These are phyloP conservation scores for Ferdinandea cuprea DNA, from an alignment of 2,888 invertebrate species.

Conservation along the genomic window DNA sequence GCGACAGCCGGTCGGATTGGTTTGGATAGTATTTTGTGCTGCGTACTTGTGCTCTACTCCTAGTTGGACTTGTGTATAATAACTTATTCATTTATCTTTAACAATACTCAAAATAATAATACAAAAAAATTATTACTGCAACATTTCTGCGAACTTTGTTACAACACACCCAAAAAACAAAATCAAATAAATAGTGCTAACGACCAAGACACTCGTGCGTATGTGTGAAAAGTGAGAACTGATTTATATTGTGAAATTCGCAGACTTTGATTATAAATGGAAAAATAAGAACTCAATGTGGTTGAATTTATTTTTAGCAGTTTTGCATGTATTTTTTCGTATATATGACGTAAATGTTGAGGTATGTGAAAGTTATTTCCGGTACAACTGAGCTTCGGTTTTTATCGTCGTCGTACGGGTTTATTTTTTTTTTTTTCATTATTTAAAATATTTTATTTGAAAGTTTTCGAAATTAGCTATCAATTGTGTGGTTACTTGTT, in stretches of 20 bases:
- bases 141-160: constrained; percentile 15
- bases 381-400: constrained; percentile 61
- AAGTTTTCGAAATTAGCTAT: constrained; percentile 30
- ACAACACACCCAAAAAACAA: constrained; percentile 3
- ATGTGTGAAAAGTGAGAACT: constrained; percentile 69
- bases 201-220: constrained; percentile 58
- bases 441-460: constrained; percentile 27
- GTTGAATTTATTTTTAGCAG: constrained; percentile 71
- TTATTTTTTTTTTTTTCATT: constrained; percentile 12
- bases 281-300: constrained; percentile 59
- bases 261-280: constrained; percentile 42
- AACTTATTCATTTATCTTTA: constrained; percentile 58
- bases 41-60: constrained; percentile 21
- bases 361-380: constrained; percentile 75
- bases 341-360: constrained; percentile 75
- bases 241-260: constrained; percentile 61
- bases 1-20: constrained; percentile 83
- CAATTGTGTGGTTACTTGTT: constrained; percentile 35
- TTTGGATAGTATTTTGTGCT: constrained; percentile 76
- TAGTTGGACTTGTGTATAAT: constrained; percentile 54
- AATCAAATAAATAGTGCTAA: constrained; percentile 16
- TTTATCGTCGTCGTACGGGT: constrained; percentile 48
- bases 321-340: constrained; percentile 64
- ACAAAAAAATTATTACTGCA: neutral
- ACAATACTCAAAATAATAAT: constrained; percentile 22